Evolutionary conservation across 1,140 invertebrate species (phyloP).

Genomic region (Diuraphis noxia): DNA sequence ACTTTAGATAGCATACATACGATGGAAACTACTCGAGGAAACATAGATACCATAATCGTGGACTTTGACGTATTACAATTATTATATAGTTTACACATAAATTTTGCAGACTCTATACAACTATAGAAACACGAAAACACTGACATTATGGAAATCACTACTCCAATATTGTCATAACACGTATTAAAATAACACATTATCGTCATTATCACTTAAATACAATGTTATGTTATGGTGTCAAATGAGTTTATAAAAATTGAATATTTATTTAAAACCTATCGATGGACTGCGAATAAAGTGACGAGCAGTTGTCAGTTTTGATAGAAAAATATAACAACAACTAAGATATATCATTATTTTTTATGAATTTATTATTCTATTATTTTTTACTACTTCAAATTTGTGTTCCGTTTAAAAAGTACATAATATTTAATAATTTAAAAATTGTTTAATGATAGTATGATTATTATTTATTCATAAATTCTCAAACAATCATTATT

Average conservation of each 20-base stretch:
- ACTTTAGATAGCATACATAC: background rate
- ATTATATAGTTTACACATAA: background rate
- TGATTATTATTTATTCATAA: constrained; percentile 4
- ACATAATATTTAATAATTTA: background rate
- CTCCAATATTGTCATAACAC: background rate
- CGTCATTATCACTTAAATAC: background rate
- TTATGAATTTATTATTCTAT: background rate
- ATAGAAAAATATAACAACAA: background rate
- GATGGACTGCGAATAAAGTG: background rate
- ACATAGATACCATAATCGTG: background rate
- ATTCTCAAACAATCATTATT: background rate
- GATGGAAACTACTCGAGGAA: background rate
- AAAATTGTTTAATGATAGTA: background rate
- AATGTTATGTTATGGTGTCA: background rate
- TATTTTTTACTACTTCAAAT: background rate
- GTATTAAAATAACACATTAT: background rate
- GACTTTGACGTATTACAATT: background rate
- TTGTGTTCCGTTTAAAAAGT: background rate
- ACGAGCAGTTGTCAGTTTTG: background rate
- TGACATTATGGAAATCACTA: background rate
- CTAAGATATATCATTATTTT: background rate
- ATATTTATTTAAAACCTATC: background rate
- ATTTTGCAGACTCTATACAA: background rate
- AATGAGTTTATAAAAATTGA: background rate
- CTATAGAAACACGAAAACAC: background rate